A percentile compares a stretch with the other conserved stretches of the same genome.
phyloP scores from a whole-genome alignment of 2,113 vertebrate genomes.

The Macrotis lagotis region DNA sequence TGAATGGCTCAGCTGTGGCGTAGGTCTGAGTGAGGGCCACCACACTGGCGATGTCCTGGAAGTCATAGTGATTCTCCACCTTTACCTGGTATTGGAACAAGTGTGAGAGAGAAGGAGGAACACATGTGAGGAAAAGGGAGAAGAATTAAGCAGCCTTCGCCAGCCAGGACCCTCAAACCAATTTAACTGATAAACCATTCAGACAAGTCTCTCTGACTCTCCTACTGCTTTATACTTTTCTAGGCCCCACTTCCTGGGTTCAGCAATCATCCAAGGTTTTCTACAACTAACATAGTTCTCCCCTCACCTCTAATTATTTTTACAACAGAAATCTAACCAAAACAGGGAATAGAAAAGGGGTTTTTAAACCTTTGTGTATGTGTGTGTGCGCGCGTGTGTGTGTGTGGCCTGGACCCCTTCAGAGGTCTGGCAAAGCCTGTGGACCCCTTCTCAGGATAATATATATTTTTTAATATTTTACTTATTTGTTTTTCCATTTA shows the following conservation, averaged over 20 bases:
- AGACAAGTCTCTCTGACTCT: background rate
- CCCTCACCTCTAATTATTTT: background rate
- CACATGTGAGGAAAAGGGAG: background rate
- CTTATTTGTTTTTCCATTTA: too few species aligned
- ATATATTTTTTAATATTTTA: too few species aligned
- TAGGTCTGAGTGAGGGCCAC: slow-evolving; percentile 99
- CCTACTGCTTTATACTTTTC: background rate
- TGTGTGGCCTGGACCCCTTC: slow-evolving; percentile 16
- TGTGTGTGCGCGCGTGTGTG: too few species aligned
- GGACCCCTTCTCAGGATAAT: background rate
- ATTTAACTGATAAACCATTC: background rate
- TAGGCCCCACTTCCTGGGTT: background rate
- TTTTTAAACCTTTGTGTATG: background rate
- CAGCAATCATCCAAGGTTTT: background rate
- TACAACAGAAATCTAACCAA: background rate
- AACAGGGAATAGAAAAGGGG: background rate
- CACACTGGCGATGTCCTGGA: slow-evolving; percentile 99
- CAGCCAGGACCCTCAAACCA: background rate
- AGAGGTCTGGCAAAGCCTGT: background rate
- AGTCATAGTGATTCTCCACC: slow-evolving; percentile 98
- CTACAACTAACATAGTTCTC: background rate
- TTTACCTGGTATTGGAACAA: slow-evolving; percentile 88
- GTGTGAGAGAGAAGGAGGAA: slow-evolving; percentile 18
- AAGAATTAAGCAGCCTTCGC: background rate
- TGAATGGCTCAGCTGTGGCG: slow-evolving; percentile 96